Conservation (phyloP, 2,113 vertebrate species). For the Syngnathus floridae region DNA sequence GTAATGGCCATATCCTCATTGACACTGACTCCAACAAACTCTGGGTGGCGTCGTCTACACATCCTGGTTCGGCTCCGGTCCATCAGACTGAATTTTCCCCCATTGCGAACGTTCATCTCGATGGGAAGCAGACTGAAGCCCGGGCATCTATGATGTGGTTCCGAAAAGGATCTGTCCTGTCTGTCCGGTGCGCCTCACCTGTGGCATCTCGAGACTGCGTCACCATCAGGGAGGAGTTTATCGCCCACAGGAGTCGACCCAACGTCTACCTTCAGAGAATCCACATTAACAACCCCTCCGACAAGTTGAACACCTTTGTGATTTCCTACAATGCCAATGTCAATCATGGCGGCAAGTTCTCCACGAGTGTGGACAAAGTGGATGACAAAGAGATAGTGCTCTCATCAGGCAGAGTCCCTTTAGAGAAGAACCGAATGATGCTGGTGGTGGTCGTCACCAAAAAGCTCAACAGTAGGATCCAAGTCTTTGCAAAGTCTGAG, state of each 20-base stretch:
- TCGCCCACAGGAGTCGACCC: constrained; percentile 83
- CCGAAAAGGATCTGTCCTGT: constrained; percentile 79
- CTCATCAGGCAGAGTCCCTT: constrained; percentile 74
- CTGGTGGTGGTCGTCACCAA: constrained; percentile 83
- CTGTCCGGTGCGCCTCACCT: constrained; percentile 73
- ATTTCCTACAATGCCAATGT: constrained; percentile 41
- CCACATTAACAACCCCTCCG: constrained; percentile 82
- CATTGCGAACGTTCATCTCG: constrained; percentile 68
- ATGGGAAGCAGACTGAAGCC: constrained; percentile 64
- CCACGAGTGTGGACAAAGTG: constrained; percentile 75
- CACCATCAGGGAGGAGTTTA: constrained; percentile 82
- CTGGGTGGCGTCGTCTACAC: constrained; percentile 76
- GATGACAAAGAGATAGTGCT: constrained; percentile 83
- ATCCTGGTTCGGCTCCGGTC: constrained; percentile 64
- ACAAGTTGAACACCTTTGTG: constrained; percentile 71
- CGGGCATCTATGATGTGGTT: constrained; percentile 73
- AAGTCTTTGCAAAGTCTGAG: constrained; percentile 79
- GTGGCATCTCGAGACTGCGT: constrained; percentile 72
- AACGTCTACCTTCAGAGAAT: constrained; percentile 86
- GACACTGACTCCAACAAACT: constrained; percentile 79
- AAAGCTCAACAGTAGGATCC: constrained; percentile 74
- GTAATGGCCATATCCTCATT: constrained; percentile 82
- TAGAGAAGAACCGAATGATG: constrained; percentile 70
- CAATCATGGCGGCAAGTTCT: constrained; percentile 66
- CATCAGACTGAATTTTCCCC: constrained; percentile 75